A percentile compares a stretch with the other conserved stretches of the same genome.
Conservation (phyloP, 2,797 vertebrate genomes). For the Balearica regulorum region DNA sequence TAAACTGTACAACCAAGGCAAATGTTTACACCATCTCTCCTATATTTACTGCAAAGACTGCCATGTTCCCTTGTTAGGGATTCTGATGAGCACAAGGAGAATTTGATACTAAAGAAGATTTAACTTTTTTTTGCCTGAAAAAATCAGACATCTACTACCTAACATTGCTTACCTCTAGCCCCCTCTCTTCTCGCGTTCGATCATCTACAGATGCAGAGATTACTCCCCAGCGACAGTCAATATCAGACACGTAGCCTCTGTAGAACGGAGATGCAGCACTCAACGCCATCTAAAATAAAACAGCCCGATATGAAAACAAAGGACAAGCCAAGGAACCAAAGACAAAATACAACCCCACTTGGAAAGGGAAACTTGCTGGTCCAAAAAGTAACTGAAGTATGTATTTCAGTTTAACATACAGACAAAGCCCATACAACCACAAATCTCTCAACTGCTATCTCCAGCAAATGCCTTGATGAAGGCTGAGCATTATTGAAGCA, state of each 20-base stretch:
- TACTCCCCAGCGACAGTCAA: constrained; percentile 97
- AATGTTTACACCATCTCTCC: not conserved
- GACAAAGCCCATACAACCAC: not conserved
- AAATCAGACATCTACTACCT: not conserved
- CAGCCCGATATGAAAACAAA: not conserved
- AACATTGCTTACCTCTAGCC: constrained; percentile 83
- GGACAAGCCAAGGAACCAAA: not conserved
- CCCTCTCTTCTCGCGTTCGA: constrained; percentile 91
- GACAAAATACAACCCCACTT: not conserved
- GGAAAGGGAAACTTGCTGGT: not conserved
- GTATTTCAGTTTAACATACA: not conserved
- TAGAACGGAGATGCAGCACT: constrained; percentile 97
- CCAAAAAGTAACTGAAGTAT: not conserved
- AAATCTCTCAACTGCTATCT: not conserved
- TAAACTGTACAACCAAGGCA: not conserved
- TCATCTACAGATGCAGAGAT: constrained; percentile 98
- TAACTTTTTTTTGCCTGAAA: not conserved
- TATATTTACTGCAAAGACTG: not conserved
- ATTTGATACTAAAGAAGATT: not conserved
- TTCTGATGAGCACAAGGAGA: not conserved
- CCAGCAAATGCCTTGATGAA: not conserved
- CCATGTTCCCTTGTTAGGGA: not conserved
- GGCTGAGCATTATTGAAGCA: not conserved
- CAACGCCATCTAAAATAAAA: constrained; percentile 88
- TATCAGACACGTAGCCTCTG: constrained; percentile 93